Base-by-base conservation (phyloP, 2,888 invertebrate species). In the Drosophila subsilvestris region DNA sequence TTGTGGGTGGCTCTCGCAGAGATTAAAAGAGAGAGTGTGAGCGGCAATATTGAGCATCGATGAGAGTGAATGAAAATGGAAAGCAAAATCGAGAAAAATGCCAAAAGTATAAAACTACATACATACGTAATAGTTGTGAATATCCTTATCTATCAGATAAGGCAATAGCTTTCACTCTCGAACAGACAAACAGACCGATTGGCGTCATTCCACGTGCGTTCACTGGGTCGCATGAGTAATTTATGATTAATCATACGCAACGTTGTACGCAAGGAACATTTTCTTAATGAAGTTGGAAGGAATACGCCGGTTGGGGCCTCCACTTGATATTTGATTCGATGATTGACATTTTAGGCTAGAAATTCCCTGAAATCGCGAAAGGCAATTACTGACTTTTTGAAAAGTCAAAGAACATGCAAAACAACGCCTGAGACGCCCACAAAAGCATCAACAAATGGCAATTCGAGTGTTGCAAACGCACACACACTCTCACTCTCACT, bases 1-100 rank as follows among this genome's bases (percentile, higher is more conserved):
- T 75, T 74, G 80, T 80, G 74, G 71, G 76, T 63, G 67, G 55
- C 60, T 25, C 44, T 51, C 18, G 44, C 29, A 43, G 20, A 14
- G 22, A 55, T n/a, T n/a, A 50, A 54, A 4, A 1, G 71, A 71
- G 74, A 22, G 57, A 50, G 67, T 67, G 74, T 42, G 67, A 71
- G 71, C 45, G 57, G 22, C 43, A 22, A 22, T 22, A 7, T 9
- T 43, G 74, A 65, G 71, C 74, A 43, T 32, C 9, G 43, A n/a
- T 14, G 73, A 47, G 73, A 45, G 44, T 22, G 57, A 14, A 29
- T 37, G 20, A 20, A 44, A 49, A 27, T 29, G 69, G 32, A 69
- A 67, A 37, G 25, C 18, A 12, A 20, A 44, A 18, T 12, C 18
- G 43, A 43, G 43, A 42, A 54, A 68, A 43, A 57, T 48, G 65